Conservation (phyloP, 1,140 invertebrate species). For the Drosophila saltans region DNA sequence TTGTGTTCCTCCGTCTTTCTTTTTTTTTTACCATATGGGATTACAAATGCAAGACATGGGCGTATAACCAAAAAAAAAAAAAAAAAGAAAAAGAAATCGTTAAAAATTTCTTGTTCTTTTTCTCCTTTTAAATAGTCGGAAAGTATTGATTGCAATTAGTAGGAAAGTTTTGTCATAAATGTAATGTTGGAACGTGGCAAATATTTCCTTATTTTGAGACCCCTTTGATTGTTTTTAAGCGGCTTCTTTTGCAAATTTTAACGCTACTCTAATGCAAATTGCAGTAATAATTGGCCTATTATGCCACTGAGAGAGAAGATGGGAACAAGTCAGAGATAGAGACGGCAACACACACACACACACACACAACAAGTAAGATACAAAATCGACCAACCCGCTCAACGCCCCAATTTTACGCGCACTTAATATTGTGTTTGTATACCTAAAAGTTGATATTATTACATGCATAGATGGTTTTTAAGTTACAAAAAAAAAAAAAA, state of each 20-base stretch:
- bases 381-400: constrained; percentile 38
- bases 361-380: constrained; percentile 47
- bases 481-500: constrained; percentile 47
- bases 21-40: constrained; percentile 46
- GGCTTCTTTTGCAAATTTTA: constrained; percentile 4
- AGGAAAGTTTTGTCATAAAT: too few relatives aligned
- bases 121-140: background rate
- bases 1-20: constrained; percentile 25
- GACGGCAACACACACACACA: background rate
- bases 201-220: too few relatives aligned
- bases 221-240: too few relatives aligned
- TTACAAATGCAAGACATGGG: constrained; percentile 13
- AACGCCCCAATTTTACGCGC: constrained; percentile 63
- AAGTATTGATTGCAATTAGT: background rate
- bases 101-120: too few relatives aligned
- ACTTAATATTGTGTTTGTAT: constrained; percentile 71
- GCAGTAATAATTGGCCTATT: constrained; percentile 80
- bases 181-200: too few relatives aligned
- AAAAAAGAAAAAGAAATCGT: background rate
- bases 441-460: constrained; percentile 71
- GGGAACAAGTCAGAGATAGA: background rate
- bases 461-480: constrained; percentile 21
- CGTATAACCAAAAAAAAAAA: background rate
- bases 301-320: constrained; percentile 59
- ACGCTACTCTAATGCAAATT: constrained; percentile 77